Base-by-base conservation (phyloP, 2,113 vertebrate species). In the Zosterops pallidus region DNA sequence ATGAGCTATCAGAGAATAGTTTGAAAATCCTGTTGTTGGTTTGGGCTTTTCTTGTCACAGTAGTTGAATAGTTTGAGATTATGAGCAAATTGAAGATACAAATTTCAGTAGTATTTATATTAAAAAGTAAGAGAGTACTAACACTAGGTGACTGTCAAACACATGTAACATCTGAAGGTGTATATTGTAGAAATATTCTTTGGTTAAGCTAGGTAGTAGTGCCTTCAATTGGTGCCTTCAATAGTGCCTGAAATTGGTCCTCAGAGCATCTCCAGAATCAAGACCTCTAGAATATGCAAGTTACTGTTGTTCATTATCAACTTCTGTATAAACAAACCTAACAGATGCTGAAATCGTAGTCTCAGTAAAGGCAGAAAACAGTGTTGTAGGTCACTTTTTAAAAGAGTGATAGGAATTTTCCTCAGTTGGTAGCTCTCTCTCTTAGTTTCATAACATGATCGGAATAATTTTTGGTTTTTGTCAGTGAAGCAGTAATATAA, bases 81-180 rank as follows among this genome's bases (percentile, higher is more conserved):
- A n/a, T 17, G 62, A 65, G n/a, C 9, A 65, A 80, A 86, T 9
- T 15, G 8, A 52, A 78, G 24, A 56, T 57, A 11, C 13, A 35
- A 16, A 52, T 83, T 72, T 56, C 46, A 9, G 24, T 37, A 44
- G 9, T 22, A 44, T 65, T 74, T 74, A 5, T 77, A 28, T 44
- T 29, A 9, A n/a, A 79, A 65, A 44, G 18, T 14, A 47, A 55
- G 9, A 12, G 5, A 26, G 15, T 56, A 35, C 12, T 64, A 26
- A 13, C 41, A n/a, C 20, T 29, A 22, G 2, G 8, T 87, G 31
- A 42, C 17, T 13, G 1, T 20, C 0, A 0, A 35, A 64, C 28
- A 14, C 9, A 4, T 0, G 0, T 41, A 53, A 17, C 31, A 26
- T 57, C 50, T 74, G 42, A 67, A 88, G 5, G 20, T 56, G 6